Evolutionary conservation across 1,140 invertebrate genomes (phyloP), one percentile per base, ranked within the genome.

Genomic region (Neocloeon triangulifer): DNA sequence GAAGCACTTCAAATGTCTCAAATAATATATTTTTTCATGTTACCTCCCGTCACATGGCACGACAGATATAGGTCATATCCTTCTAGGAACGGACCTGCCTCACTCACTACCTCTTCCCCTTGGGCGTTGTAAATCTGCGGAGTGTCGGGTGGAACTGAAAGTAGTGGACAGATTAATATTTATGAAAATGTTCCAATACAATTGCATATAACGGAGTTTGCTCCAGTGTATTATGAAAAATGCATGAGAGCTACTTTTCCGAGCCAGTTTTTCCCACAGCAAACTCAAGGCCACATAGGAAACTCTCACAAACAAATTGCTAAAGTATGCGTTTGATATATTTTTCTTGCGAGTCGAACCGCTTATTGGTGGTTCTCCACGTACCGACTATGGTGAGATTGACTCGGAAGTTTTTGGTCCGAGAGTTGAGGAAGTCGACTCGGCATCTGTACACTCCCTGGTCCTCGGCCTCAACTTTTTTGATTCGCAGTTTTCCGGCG

Each of bases 361-460:
- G n/a, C n/a, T 30, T 44, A 31, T 15, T 31, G 13, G 19, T 14
- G 17, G 16, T 26, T 25, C 23, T 26, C 25, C 32, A 31, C 68
- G 67, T 55, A 86, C 82, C 79, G 41, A 86, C 67, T 45, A 88
- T 64, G 34, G 75, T 81, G 30, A 86, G 59, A 50, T 84, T 85
- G 40, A 85, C 72, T 41, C 64, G 62, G 43, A 70, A 79, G 50
- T 86, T 86, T 38, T 69, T 64, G 1, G 81, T 86, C 2, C 80
- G 80, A 1, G 76, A 76, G 45, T 82, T 70, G 25, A 73, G 61
- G 43, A 81, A 86, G 52, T 88, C 82, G 17, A 86, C 74, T 36
- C 81, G 59, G 47, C 81, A 86, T 41, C 70, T 62, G 47, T 78
- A 84, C 9, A 77, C 49, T 2, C 78, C 79, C 42, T 81, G 73